These are phyloP conservation scores for Cettia cetti DNA, from an alignment of 2,113 vertebrate genomes.

Conservation along the genomic window DNA sequence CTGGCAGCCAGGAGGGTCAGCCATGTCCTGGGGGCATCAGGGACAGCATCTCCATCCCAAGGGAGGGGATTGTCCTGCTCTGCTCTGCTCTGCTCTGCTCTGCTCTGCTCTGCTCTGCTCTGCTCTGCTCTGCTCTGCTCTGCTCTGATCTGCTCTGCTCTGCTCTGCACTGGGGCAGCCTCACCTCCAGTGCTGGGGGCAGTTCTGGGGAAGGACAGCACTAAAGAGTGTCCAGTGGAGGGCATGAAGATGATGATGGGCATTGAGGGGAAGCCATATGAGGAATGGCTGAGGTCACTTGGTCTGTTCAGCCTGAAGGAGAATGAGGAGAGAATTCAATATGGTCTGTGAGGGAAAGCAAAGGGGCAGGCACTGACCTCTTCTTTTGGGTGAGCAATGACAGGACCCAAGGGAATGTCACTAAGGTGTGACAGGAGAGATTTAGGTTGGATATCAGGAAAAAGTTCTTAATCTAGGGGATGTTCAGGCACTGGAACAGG, in stretches of 20 bases:
- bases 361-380: not conserved
- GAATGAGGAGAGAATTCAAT: not conserved
- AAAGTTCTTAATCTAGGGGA: not conserved
- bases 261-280: accelerated
- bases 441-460: not conserved
- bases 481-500: not conserved
- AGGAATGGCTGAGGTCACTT: not conserved
- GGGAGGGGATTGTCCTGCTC: not conserved
- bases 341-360: not conserved
- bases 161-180: no score
- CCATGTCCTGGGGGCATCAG: accelerated
- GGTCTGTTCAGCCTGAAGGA: not conserved
- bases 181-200: no score
- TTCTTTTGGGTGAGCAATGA: not conserved
- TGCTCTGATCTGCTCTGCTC: no score
- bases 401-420: not conserved
- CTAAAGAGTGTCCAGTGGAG: not conserved
- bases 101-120: no score
- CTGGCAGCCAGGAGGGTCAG: not conserved
- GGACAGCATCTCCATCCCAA: not conserved
- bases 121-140: no score
- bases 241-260: not conserved
- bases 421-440: not conserved
- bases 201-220: not conserved
- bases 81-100: not conserved